phyloP scores from a whole-genome alignment of 2,888 invertebrate genomes.

The Amphipyra berbera region DNA sequence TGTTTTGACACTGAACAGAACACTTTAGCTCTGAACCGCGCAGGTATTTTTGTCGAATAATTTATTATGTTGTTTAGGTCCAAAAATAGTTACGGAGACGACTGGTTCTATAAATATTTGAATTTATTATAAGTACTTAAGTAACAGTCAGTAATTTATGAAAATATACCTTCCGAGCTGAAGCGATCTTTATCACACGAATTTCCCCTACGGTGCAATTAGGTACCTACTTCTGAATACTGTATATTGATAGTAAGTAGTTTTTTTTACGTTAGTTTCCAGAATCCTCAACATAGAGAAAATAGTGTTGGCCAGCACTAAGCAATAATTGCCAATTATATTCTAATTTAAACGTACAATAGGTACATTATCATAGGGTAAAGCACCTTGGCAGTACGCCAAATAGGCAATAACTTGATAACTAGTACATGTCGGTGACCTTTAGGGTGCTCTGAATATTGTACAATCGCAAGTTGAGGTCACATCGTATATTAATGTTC shows the following conservation, averaged over 20 bases:
- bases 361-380: constrained; percentile 21
- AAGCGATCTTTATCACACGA: not conserved
- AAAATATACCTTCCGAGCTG: not conserved
- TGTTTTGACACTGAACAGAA: constrained; percentile 23
- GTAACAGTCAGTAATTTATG: constrained; percentile 3
- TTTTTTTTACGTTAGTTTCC: too few relatives aligned
- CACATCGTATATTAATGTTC: constrained; percentile 36
- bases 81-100: constrained; percentile 34
- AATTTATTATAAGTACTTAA: constrained; percentile 11
- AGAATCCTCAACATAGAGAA: not conserved
- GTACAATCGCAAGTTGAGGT: constrained; percentile 37
- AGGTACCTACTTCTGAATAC: too few relatives aligned
- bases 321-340: constrained; percentile 20
- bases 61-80: constrained; percentile 36
- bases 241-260: too few relatives aligned
- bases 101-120: constrained; percentile 18
- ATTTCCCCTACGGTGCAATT: not conserved
- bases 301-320: constrained; percentile 1
- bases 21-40: constrained; percentile 17
- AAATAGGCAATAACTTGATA: constrained; percentile 52
- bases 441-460: constrained; percentile 32
- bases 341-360: constrained; percentile 34
- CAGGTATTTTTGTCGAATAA: constrained; percentile 34
- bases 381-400: constrained; percentile 47
- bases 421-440: constrained; percentile 36